These are phyloP conservation scores for Dyspetes luteomarginatus DNA, from an alignment of 2,888 invertebrate species.

Conservation along the genomic window DNA sequence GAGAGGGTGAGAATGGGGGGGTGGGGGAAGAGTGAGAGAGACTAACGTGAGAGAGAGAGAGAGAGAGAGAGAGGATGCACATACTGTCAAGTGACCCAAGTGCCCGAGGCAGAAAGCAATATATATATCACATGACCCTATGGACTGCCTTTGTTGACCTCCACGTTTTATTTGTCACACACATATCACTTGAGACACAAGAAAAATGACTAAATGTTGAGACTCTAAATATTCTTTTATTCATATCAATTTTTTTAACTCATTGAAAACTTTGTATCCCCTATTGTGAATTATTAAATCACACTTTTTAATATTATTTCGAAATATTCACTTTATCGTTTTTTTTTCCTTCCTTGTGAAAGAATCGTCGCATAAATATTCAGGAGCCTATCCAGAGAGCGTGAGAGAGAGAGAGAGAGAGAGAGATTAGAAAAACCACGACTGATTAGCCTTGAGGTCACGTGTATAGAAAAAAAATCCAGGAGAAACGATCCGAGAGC, in stretches of 20 bases:
- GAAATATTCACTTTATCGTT: too few relatives aligned
- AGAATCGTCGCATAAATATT: slow-evolving; percentile 1
- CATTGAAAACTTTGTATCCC: too few relatives aligned
- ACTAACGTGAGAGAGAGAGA: background rate
- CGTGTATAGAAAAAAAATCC: slow-evolving; percentile 47
- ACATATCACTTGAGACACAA: slow-evolving; percentile 15
- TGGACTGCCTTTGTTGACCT: slow-evolving; percentile 23
- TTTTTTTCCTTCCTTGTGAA: background rate
- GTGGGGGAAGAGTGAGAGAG: background rate
- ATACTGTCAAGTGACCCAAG: background rate
- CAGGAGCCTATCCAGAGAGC: slow-evolving; percentile 23
- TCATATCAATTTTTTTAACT: too few relatives aligned
- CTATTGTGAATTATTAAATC: too few relatives aligned
- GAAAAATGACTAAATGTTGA: slow-evolving; percentile 6
- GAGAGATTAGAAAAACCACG: slow-evolving; percentile 53
- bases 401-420: slow-evolving; percentile 1
- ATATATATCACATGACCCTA: background rate
- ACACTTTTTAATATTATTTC: too few relatives aligned
- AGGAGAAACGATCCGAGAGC: slow-evolving; percentile 50
- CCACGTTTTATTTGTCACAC: slow-evolving; percentile 25
- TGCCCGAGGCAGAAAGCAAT: background rate
- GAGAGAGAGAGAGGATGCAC: background rate
- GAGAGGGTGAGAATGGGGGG: background rate
- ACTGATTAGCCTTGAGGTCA: slow-evolving; percentile 59
- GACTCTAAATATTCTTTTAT: too few relatives aligned